Evolutionary conservation across 2,113 vertebrate species (phyloP).

Genomic region (Kryptolebias marmoratus): DNA sequence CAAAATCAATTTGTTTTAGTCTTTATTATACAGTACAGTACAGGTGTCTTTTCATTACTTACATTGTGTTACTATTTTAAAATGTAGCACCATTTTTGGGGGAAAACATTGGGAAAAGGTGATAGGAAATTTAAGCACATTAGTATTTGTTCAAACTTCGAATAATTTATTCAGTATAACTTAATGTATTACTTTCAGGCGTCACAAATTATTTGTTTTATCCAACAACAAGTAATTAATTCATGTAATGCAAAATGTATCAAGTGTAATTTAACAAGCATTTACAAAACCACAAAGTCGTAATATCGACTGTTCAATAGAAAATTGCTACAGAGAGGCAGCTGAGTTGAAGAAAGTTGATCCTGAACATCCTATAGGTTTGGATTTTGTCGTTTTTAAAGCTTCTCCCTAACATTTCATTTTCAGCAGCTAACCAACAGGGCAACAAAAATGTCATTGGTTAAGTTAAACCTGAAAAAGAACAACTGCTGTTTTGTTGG

Average conservation of each 20-base stretch:
- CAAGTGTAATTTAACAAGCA: constrained; percentile 15
- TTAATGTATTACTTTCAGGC: constrained; percentile 30
- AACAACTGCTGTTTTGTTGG: background rate
- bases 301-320: constrained; percentile 32
- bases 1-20: constrained; percentile 75
- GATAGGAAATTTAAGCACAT: constrained; percentile 19
- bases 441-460: background rate
- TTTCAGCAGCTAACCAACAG: background rate
- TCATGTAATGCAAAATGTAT: constrained; percentile 5
- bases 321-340: constrained; percentile 8
- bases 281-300: constrained; percentile 27
- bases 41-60: constrained; percentile 67
- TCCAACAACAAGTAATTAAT: constrained; percentile 3
- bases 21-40: constrained; percentile 81
- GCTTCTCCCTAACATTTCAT: background rate
- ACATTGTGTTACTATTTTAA: constrained; percentile 66
- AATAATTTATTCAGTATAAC: constrained; percentile 78
- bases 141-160: constrained; percentile 39
- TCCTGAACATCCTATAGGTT: background rate
- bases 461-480: constrained; percentile 2
- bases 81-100: constrained; percentile 76
- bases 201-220: constrained; percentile 7
- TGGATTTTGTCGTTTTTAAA: constrained; percentile 4
- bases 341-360: background rate
- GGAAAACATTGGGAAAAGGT: constrained; percentile 1